These are phyloP conservation scores for Phytoseiulus persimilis DNA, from an alignment of 2,888 invertebrate species.

Conservation along the genomic window DNA sequence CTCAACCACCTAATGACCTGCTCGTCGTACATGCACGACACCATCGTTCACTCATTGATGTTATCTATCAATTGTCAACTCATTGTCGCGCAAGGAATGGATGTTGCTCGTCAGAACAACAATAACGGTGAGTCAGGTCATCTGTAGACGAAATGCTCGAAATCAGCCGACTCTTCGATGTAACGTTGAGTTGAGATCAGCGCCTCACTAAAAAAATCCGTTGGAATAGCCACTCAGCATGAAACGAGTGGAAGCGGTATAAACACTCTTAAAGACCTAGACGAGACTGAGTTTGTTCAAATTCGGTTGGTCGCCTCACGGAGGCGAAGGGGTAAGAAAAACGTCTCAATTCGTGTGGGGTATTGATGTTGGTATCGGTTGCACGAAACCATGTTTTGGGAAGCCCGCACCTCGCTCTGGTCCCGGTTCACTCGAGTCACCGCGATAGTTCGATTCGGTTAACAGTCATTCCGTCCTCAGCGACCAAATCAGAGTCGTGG, in stretches of 20 bases:
- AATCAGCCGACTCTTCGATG: too few species aligned
- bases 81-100: slow-evolving; percentile 26
- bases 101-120: background rate
- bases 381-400: background rate
- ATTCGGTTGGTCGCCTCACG: background rate
- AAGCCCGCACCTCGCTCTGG: background rate
- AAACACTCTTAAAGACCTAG: background rate
- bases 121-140: background rate
- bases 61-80: background rate
- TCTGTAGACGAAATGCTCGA: too few species aligned
- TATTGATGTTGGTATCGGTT: background rate
- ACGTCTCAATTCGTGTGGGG: background rate
- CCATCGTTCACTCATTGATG: slow-evolving; percentile 41
- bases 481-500: background rate
- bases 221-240: background rate
- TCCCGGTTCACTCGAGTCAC: too few species aligned
- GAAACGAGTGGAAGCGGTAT: background rate
- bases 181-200: too few species aligned
- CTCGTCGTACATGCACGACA: slow-evolving; percentile 20
- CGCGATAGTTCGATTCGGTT: too few species aligned
- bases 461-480: slow-evolving; percentile 14
- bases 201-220: background rate
- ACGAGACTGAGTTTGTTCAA: background rate
- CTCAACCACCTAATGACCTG: slow-evolving; percentile 37
- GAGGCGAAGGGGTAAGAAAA: background rate